Evolutionary conservation across 2,113 vertebrate genomes (phyloP).

Genomic region (Parotia lawesii): DNA sequence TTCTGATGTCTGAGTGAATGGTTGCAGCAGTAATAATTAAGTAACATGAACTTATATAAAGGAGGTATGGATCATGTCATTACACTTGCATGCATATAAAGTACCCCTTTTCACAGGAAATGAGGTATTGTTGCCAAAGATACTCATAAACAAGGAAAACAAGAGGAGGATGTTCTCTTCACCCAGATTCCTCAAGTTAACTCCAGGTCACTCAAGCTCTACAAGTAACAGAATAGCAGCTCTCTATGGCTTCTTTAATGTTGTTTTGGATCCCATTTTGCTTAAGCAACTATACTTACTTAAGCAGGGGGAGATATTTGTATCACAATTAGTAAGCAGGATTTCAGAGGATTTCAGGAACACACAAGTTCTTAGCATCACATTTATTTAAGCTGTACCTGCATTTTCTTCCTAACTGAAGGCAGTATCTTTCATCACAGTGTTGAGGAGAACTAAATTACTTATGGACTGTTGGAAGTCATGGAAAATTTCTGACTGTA

Average conservation of each 20-base stretch:
- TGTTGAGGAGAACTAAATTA: background rate
- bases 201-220: background rate
- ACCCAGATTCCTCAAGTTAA: background rate
- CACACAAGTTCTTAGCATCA: background rate
- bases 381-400: background rate
- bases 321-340: background rate
- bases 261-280: background rate
- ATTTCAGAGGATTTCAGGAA: background rate
- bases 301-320: background rate
- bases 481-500: background rate
- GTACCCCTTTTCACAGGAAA: background rate
- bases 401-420: background rate
- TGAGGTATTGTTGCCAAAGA: background rate
- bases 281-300: background rate
- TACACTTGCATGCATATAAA: background rate
- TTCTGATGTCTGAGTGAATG: slow-evolving; percentile 26
- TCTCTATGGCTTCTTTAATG: background rate
- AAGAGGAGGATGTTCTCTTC: background rate
- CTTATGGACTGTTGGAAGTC: background rate
- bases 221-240: background rate
- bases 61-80: background rate
- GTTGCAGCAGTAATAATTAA: slow-evolving; percentile 5
- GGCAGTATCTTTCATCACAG: background rate
- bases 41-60: background rate
- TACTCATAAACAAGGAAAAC: background rate